Percentiles rank a stretch among this genome's conserved stretches.
Conservation (phyloP, 2,888 invertebrate genomes). For the Drosophila infuscata region DNA sequence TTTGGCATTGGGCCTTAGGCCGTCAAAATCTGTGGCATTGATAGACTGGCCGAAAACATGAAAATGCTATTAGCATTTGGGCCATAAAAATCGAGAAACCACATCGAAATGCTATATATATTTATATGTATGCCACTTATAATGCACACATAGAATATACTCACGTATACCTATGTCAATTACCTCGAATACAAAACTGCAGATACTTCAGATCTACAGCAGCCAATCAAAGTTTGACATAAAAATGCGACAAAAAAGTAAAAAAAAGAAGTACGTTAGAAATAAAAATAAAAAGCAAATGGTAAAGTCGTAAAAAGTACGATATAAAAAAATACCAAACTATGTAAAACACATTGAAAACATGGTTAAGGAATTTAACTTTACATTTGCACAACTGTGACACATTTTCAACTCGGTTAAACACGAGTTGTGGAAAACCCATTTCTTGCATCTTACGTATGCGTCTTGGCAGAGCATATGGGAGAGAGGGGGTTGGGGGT, state of each 20-base stretch:
- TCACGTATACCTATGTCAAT: conserved; percentile 41
- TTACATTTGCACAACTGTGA: conserved; percentile 27
- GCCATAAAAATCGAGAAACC: conserved; percentile 65
- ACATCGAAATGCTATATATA: conserved; percentile 44
- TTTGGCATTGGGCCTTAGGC: conserved; percentile 48
- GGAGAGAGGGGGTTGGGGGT: background rate
- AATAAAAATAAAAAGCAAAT: conserved; percentile 53
- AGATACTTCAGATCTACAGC: conserved; percentile 32
- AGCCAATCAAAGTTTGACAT: conserved; percentile 60
- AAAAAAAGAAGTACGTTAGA: conserved; percentile 32
- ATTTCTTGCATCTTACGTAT: background rate
- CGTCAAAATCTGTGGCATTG: conserved; percentile 49
- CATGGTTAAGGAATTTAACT: conserved; percentile 41
- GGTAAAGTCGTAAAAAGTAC: conserved; percentile 46
- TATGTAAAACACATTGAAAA: conserved; percentile 26
- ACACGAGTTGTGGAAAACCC: background rate
- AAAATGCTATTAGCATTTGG: conserved; percentile 74
- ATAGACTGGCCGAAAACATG: conserved; percentile 67
- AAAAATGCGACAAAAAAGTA: conserved; percentile 59
- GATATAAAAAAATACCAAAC: conserved; percentile 19
- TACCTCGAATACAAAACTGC: conserved; percentile 52
- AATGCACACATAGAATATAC: conserved; percentile 9
- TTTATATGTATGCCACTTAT: conserved; percentile 1
- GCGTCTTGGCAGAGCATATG: background rate
- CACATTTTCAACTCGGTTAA: conserved; percentile 18